Evolutionary conservation across 30 jellyfish, hydroid and myxozoan species (phyloP).

Genomic region (Turritopsis dohrnii): DNA sequence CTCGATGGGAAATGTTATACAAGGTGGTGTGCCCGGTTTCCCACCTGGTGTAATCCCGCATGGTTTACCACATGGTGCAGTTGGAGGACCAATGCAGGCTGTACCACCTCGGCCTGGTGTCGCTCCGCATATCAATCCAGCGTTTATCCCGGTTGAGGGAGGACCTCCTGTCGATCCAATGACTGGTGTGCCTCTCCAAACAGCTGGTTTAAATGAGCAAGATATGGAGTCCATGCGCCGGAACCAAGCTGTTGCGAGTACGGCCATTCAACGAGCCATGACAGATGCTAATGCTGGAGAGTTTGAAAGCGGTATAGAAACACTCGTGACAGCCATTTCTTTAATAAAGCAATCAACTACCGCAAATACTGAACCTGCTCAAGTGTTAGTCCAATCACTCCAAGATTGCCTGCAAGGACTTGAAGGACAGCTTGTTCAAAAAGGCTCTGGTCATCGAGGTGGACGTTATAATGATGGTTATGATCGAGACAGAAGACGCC

Average conservation of each 20-base stretch:
- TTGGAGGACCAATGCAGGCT: slow-evolving; percentile 34
- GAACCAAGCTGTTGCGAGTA: slow-evolving; percentile 97
- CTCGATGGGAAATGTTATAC: slow-evolving; percentile 35
- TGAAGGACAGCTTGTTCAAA: slow-evolving; percentile 94
- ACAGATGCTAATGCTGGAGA: slow-evolving; percentile 98
- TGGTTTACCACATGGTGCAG: slow-evolving; percentile 48
- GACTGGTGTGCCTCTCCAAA: slow-evolving; percentile 50
- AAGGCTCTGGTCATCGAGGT: slow-evolving; percentile 57
- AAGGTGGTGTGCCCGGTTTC: slow-evolving; percentile 32
- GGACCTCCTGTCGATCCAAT: slow-evolving; percentile 50
- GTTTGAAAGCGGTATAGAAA: slow-evolving; percentile 95
- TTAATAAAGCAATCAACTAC: slow-evolving; percentile 90
- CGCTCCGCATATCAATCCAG: slow-evolving; percentile 96
- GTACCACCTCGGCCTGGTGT: slow-evolving; percentile 74
- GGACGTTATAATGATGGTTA: slow-evolving; percentile 46
- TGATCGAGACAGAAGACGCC: slow-evolving; percentile 63
- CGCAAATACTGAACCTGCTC: slow-evolving; percentile 91
- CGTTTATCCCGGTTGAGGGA: slow-evolving; percentile 63
- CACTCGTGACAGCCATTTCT: slow-evolving; percentile 94
- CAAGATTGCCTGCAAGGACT: slow-evolving; percentile 97
- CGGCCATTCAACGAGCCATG: slow-evolving; percentile 98
- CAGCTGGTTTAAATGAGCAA: slow-evolving; percentile 65
- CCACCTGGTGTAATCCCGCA: slow-evolving; percentile 34
- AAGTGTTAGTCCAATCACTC: slow-evolving; percentile 80
- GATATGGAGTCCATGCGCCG: slow-evolving; percentile 90